Evolutionary conservation across 1,140 invertebrate species (phyloP).

Genomic region (Neelides sp.): DNA sequence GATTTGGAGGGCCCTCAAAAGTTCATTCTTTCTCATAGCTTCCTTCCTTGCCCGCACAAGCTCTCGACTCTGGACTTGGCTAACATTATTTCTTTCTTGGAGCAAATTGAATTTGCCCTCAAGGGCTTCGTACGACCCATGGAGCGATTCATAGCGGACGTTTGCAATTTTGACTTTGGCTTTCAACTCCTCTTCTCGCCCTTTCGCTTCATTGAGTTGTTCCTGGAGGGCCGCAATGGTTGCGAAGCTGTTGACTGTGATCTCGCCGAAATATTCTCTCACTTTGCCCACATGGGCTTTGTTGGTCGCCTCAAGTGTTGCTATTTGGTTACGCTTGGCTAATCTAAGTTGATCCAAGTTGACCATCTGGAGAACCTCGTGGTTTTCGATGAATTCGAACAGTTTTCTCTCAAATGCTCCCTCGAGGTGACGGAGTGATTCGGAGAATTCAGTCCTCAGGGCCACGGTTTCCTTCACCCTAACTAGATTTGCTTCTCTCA

Average conservation of each 20-base stretch:
- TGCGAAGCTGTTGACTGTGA: conserved; percentile 77
- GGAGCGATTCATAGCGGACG: too few relatives aligned
- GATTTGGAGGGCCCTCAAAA: conserved; percentile 5
- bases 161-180: too few relatives aligned
- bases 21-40: too few relatives aligned
- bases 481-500: conserved; percentile 8
- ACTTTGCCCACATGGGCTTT: conserved; percentile 75
- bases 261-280: conserved; percentile 88
- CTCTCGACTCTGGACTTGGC: too few relatives aligned
- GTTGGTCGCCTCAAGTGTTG: conserved; percentile 71
- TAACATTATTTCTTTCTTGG: too few relatives aligned
- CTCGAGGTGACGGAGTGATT: conserved; percentile 17
- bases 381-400: conserved; percentile 59
- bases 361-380: conserved; percentile 61
- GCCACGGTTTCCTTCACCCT: conserved; percentile 9
- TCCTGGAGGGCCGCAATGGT: conserved; percentile 68
- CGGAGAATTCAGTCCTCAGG: conserved; percentile 12
- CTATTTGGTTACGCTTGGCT: conserved; percentile 31
- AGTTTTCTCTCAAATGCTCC: conserved; percentile 54
- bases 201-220: conserved; percentile 70
- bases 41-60: too few relatives aligned
- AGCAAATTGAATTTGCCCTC: too few relatives aligned
- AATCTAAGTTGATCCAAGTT: conserved; percentile 34
- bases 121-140: too few relatives aligned
- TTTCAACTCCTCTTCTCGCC: conserved; percentile 57